Evolutionary conservation across 2,888 invertebrate genomes (phyloP), one percentile per base, ranked within the genome.

Genomic region (Acronicta alni): DNA sequence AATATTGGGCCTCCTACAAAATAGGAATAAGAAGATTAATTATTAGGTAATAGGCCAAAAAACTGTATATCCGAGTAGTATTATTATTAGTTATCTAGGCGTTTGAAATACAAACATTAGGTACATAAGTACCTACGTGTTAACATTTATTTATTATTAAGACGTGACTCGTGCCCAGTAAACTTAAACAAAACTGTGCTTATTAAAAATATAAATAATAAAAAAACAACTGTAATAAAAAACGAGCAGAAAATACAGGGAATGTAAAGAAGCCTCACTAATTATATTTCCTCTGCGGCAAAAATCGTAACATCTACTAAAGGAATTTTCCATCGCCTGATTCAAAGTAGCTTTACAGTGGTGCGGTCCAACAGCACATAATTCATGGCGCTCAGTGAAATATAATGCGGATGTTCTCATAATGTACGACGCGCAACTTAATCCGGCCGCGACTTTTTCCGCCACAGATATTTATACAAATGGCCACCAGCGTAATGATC

Each of bases 381-480:
- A 91, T 84, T 92, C 91, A 91, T 88, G 89, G 83, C 86, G 80
- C 87, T 84, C 85, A 83, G 88, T 90, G 89, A 91, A 90, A 91
- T 92, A 92, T 91, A 90, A 91, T 88, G 90, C 91, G 91, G 90
- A 90, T 89, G 86, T 90, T 86, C 89, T 87, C 88, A 86, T 91
- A 92, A 91, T 89, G 89, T 91, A 92, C 90, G 89, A 89, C 87
- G 88, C 85, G 90, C 87, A 88, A 91, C 89, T 89, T 91, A 90
- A 91, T 91, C 89, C 88, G 79, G 81, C 75, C 80, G 80, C 85
- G 84, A 88, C 85, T 91, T 92, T 90, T 90, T 89, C 87, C 85
- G 78, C 83, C 82, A 72, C 80, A 81, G 84, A 85, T 88, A 88
- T 88, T 85, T 87, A 87, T 87, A 85, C 84, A 84, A 87, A 87